phyloP scores from a whole-genome alignment of 2,113 vertebrate species.

The Pogona vitticeps region DNA sequence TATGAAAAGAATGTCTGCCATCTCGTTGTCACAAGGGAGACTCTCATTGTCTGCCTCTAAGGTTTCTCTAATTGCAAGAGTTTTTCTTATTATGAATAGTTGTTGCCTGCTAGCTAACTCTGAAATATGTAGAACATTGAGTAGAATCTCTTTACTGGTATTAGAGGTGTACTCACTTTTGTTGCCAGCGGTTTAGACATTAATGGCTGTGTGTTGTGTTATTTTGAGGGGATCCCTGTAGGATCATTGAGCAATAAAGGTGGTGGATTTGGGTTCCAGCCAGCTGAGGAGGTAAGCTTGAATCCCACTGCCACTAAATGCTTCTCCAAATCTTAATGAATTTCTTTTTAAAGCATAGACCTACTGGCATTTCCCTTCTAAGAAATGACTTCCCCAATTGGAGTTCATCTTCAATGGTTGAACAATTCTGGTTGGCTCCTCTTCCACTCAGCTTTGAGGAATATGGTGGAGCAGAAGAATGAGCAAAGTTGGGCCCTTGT shows the following conservation, averaged over 20 bases:
- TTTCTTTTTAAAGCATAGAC: not conserved
- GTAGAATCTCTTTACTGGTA: not conserved
- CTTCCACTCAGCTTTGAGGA: too few relatives aligned
- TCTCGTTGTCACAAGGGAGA: not conserved
- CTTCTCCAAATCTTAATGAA: not conserved
- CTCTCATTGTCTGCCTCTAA: not conserved
- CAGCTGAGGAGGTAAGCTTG: too few relatives aligned
- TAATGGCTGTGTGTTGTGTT: too few relatives aligned
- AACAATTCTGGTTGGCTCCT: not conserved
- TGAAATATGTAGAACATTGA: not conserved
- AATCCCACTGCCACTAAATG: too few relatives aligned
- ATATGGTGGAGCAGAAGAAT: too few relatives aligned
- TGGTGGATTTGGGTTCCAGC: too few relatives aligned
- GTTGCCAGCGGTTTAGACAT: too few relatives aligned
- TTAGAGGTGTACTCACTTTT: too few relatives aligned
- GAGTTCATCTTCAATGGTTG: not conserved
- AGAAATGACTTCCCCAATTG: not conserved
- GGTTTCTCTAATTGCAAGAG: not conserved
- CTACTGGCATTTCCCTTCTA: not conserved
- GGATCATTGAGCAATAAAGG: too few relatives aligned
- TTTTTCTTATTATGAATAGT: not conserved
- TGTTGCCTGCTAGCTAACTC: not conserved
- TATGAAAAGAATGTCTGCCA: conserved; percentile 8
- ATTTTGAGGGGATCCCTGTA: too few relatives aligned
- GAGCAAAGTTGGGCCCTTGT: not conserved